Conservation (phyloP, 1,140 invertebrate species). For the Helicoverpa zea region DNA sequence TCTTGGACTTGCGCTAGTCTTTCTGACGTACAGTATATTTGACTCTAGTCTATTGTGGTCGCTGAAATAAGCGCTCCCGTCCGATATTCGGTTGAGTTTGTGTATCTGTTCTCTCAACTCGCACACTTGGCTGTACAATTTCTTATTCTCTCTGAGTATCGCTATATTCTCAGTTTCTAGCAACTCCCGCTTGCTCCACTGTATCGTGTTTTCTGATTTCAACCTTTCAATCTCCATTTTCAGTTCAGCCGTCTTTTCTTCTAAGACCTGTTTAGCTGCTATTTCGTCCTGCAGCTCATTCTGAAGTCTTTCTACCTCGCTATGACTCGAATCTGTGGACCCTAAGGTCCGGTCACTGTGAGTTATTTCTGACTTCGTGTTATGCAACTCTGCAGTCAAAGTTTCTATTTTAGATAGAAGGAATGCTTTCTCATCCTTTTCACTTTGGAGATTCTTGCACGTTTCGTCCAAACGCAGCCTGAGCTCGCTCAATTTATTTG, state of each 20-base stretch:
- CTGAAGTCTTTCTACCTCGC: slow-evolving; percentile 79
- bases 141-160: slow-evolving; percentile 96
- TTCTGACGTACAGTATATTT: slow-evolving; percentile 78
- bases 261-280: slow-evolving; percentile 80
- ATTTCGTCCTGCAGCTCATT: slow-evolving; percentile 83
- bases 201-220: slow-evolving; percentile 96
- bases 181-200: slow-evolving; percentile 96
- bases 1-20: slow-evolving; percentile 76
- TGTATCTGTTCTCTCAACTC: slow-evolving; percentile 91
- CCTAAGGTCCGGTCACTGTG: slow-evolving; percentile 79
- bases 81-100: slow-evolving; percentile 82
- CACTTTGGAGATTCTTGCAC: slow-evolving; percentile 76
- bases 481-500: slow-evolving; percentile 79
- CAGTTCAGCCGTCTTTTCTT: slow-evolving; percentile 90
- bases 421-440: slow-evolving; percentile 80
- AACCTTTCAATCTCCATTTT: slow-evolving; percentile 94
- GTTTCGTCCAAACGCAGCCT: slow-evolving; percentile 77
- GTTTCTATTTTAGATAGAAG: slow-evolving; percentile 77
- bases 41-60: slow-evolving; percentile 71
- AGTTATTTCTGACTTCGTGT: slow-evolving; percentile 74
- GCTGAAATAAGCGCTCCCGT: slow-evolving; percentile 76
- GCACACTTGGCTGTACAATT: slow-evolving; percentile 93
- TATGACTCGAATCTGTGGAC: slow-evolving; percentile 83
- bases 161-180: slow-evolving; percentile 96
- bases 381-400: slow-evolving; percentile 76